These are phyloP conservation scores for Patella vulgata DNA, from an alignment of 1,140 invertebrate genomes.

Conservation along the genomic window DNA sequence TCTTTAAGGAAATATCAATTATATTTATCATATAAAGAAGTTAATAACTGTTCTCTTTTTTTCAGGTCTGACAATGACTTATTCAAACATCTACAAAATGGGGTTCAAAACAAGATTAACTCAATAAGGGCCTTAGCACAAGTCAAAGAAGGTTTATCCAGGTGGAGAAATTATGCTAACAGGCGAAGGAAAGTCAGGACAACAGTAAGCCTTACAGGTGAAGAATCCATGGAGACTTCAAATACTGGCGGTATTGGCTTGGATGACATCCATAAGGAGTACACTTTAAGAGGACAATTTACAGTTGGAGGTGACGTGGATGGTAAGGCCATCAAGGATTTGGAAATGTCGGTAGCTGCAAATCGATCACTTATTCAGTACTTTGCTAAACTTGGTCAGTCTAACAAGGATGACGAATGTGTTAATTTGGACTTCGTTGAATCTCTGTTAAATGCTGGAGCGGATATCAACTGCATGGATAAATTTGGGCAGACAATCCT, in stretches of 20 bases:
- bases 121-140: background rate
- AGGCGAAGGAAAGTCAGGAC: background rate
- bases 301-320: slow-evolving; percentile 1
- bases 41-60: too few relatives aligned
- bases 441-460: slow-evolving; percentile 50
- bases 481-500: slow-evolving; percentile 60
- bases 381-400: slow-evolving; percentile 56
- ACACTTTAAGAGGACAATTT: slow-evolving; percentile 9
- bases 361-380: slow-evolving; percentile 57
- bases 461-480: slow-evolving; percentile 57
- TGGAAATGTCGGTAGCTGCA: slow-evolving; percentile 34
- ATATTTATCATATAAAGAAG: too few relatives aligned
- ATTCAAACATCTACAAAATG: background rate
- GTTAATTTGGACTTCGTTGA: slow-evolving; percentile 61
- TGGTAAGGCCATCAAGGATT: slow-evolving; percentile 17
- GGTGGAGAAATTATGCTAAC: background rate
- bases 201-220: background rate
- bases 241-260: slow-evolving; percentile 39
- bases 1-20: too few relatives aligned
- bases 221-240: slow-evolving; percentile 17
- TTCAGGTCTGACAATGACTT: slow-evolving; percentile 5
- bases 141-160: background rate
- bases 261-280: slow-evolving; percentile 46
- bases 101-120: background rate
- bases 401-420: slow-evolving; percentile 38